Evolutionary conservation across 2,888 invertebrate genomes (phyloP).

Genomic region (Mallateleia sp.): DNA sequence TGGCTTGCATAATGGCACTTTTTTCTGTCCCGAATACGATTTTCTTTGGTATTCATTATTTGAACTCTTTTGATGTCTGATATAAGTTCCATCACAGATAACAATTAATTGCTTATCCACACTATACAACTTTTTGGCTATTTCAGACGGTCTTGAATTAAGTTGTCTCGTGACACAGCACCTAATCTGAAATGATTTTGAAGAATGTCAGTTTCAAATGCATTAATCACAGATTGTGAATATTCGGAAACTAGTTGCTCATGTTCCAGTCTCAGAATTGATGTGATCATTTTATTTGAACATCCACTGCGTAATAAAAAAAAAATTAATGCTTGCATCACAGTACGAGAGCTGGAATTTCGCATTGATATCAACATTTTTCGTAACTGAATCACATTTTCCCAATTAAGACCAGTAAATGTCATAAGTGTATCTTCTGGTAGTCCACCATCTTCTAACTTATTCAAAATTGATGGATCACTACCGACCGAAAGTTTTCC

Average conservation of each 20-base stretch:
- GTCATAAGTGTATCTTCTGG: slow-evolving; percentile 57
- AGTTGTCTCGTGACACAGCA: slow-evolving; percentile 35
- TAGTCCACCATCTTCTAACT: slow-evolving; percentile 42
- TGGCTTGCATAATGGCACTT: slow-evolving; percentile 62
- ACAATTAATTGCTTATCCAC: slow-evolving; percentile 45
- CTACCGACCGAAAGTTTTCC: not conserved
- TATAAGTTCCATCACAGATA: slow-evolving; percentile 67
- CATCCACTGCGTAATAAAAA: slow-evolving; percentile 69
- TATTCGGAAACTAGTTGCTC: slow-evolving; percentile 66
- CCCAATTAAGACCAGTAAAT: slow-evolving; percentile 64
- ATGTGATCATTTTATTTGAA: slow-evolving; percentile 63
- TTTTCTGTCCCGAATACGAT: slow-evolving; percentile 74
- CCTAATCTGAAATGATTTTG: slow-evolving; percentile 53
- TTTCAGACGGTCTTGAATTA: slow-evolving; percentile 35
- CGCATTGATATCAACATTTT: slow-evolving; percentile 62
- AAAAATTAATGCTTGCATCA: slow-evolving; percentile 33
- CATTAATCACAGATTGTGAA: slow-evolving; percentile 46
- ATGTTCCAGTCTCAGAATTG: slow-evolving; percentile 61
- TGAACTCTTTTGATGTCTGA: slow-evolving; percentile 66
- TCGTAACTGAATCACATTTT: slow-evolving; percentile 37
- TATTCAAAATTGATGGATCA: not conserved
- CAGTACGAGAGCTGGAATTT: slow-evolving; percentile 19
- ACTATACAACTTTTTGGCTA: slow-evolving; percentile 46
- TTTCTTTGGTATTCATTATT: slow-evolving; percentile 74
- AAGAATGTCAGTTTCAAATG: slow-evolving; percentile 72